Conservation (phyloP, 2,888 invertebrate genomes). For the Rotaria socialis region DNA sequence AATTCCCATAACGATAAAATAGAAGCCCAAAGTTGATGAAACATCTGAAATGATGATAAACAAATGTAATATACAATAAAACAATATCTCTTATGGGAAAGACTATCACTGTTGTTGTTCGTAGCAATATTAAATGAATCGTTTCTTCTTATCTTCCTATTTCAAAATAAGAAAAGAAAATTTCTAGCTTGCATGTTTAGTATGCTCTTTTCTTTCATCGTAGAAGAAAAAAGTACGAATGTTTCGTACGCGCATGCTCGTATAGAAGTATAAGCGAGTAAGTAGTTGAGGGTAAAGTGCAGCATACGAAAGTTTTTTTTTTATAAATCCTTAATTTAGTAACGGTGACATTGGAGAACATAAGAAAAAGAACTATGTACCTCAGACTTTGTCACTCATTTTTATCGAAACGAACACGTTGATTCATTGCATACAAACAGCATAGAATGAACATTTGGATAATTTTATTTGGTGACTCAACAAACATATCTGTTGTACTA, state of each 20-base stretch:
- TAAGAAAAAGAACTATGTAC: not conserved
- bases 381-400: not conserved
- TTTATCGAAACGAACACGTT: not conserved
- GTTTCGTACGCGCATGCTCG: too few relatives aligned
- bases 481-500: not conserved
- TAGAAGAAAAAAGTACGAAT: too few relatives aligned
- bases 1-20: not conserved
- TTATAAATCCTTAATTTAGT: too few relatives aligned
- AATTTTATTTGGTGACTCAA: not conserved
- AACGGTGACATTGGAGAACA: not conserved
- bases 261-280: too few relatives aligned
- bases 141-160: too few relatives aligned
- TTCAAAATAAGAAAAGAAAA: too few relatives aligned
- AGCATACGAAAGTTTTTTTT: not conserved
- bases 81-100: too few relatives aligned
- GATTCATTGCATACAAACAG: too few relatives aligned
- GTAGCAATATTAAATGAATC: too few relatives aligned
- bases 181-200: too few relatives aligned
- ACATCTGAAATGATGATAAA: not conserved
- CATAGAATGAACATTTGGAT: not conserved
- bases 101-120: not conserved
- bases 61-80: not conserved
- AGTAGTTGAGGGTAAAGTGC: not conserved
- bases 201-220: too few relatives aligned
- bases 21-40: not conserved